phyloP scores from a whole-genome alignment of 1,140 invertebrate species.

The Coenobita brevimanus region DNA sequence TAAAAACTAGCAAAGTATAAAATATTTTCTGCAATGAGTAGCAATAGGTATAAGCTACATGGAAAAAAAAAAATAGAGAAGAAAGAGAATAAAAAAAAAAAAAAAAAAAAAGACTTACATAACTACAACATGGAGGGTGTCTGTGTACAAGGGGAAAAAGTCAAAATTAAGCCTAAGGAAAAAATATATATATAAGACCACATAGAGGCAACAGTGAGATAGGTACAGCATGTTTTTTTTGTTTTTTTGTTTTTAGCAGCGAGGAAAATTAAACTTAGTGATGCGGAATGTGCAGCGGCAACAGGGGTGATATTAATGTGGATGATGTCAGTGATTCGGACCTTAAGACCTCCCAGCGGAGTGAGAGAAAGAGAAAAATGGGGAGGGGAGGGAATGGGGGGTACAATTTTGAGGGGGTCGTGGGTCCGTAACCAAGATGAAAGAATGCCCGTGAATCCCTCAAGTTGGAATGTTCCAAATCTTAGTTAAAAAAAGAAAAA shows the following conservation, averaged over 20 bases:
- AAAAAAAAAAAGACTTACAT: background rate
- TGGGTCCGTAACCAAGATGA: conserved; percentile 36
- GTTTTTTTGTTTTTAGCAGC: conserved; percentile 28
- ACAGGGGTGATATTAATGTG: conserved; percentile 52
- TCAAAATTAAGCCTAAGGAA: background rate
- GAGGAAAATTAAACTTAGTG: conserved; percentile 22
- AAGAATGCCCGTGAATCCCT: conserved; percentile 64
- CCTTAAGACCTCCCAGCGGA: background rate
- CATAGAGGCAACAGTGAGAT: conserved; percentile 26
- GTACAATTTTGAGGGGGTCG: background rate
- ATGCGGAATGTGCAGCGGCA: conserved; percentile 64
- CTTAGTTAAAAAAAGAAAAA: conserved; percentile 41
- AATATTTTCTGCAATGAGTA: conserved; percentile 55
- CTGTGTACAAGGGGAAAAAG: background rate
- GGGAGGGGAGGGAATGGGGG: background rate
- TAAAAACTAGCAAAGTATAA: too few species aligned
- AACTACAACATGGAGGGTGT: too few species aligned
- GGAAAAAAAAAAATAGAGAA: too few species aligned
- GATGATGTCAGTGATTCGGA: conserved; percentile 52
- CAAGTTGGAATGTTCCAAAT: conserved; percentile 66
- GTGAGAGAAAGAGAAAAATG: background rate
- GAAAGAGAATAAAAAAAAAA: too few species aligned
- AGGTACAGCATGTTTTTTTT: background rate
- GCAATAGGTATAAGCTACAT: conserved; percentile 30
- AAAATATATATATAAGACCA: conserved; percentile 26